phyloP scores from a whole-genome alignment of 2,113 vertebrate genomes.

The Nanorana parkeri region DNA sequence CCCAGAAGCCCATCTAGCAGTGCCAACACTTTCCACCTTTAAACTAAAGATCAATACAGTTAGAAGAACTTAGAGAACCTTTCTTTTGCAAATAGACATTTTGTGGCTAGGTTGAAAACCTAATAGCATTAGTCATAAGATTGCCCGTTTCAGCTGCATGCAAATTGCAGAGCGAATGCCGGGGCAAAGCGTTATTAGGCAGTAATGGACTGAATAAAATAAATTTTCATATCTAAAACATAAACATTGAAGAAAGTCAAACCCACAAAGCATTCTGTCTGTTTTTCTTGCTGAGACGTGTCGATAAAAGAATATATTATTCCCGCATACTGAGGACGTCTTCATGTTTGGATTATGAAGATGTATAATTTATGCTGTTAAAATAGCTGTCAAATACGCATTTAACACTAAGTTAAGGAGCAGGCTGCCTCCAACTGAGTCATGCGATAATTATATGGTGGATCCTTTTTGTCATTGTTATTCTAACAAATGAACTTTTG shows the following conservation, averaged over 20 bases:
- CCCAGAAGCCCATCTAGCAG: too few relatives aligned
- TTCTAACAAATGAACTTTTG: constrained; percentile 21
- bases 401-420: neutral
- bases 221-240: neutral
- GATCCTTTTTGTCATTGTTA: constrained; percentile 5
- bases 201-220: neutral
- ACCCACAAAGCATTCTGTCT: neutral
- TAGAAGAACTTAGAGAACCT: too few relatives aligned
- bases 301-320: constrained; percentile 11
- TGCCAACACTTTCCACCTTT: too few relatives aligned
- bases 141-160: too few relatives aligned
- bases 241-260: constrained; percentile 8
- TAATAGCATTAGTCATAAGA: too few relatives aligned
- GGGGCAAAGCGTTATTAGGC: neutral
- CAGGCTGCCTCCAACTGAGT: neutral
- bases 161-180: too few relatives aligned
- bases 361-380: constrained; percentile 39
- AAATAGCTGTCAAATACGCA: constrained; percentile 35
- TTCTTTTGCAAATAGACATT: too few relatives aligned
- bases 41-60: too few relatives aligned
- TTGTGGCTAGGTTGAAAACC: too few relatives aligned
- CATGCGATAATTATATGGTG: neutral
- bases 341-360: constrained; percentile 36
- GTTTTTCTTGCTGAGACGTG: neutral
- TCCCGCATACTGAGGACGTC: neutral